A percentile compares a stretch with the other conserved stretches of the same genome.
Evolutionary conservation across 2,797 vertebrate species (phyloP).

Genomic region (Morus bassanus): DNA sequence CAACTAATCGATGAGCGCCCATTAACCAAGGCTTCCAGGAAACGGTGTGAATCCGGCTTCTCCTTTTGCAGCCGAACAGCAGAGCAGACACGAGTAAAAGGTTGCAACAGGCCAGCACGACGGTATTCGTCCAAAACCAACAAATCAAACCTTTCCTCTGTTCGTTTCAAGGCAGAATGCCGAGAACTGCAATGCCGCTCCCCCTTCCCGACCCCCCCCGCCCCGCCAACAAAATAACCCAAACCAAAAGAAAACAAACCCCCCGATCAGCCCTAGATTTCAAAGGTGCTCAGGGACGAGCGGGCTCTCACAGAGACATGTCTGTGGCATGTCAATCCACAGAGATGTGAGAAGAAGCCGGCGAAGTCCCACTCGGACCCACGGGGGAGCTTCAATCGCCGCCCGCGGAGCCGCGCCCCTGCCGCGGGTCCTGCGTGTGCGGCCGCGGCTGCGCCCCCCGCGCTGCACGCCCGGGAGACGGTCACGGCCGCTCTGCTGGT

Average conservation of each 20-base stretch:
- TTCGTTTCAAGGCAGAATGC: neutral
- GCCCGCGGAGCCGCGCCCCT: rapidly evolving
- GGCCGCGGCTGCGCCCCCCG: neutral
- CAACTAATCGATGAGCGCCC: constrained; percentile 19
- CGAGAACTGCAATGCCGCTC: neutral
- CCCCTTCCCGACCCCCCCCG: neutral
- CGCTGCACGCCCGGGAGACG: neutral
- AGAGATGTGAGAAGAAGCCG: neutral
- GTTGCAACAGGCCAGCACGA: neutral
- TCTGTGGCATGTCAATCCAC: neutral
- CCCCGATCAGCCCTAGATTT: neutral
- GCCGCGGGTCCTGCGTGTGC: rapidly evolving
- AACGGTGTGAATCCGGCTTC: neutral
- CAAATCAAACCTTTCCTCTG: neutral
- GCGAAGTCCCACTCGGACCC: neutral
- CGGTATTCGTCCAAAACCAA: neutral
- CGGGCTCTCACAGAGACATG: neutral
- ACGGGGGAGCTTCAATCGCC: neutral
- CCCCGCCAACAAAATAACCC: neutral
- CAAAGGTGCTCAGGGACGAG: neutral
- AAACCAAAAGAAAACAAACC: neutral
- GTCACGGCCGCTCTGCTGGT: neutral
- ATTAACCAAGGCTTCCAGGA: constrained; percentile 22
- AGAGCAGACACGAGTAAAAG: neutral
- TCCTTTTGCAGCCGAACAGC: neutral